phyloP scores from a whole-genome alignment of 37 sponge, comb jelly and placozoan genomes.

The Geodia barretti region DNA sequence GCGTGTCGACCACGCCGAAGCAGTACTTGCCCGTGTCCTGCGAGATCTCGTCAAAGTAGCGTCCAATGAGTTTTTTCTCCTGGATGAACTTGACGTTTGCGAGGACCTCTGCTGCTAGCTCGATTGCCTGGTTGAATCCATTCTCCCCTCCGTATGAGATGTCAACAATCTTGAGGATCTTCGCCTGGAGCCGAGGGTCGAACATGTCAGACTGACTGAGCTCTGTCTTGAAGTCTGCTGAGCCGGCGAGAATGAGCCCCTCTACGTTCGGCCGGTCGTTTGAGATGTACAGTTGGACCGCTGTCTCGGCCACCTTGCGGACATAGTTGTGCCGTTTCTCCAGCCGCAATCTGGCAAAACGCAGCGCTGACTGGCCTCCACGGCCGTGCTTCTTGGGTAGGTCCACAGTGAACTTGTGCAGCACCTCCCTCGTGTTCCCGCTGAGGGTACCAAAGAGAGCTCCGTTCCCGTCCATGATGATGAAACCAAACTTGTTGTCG shows the following conservation, averaged over 20 bases:
- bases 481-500: constrained; percentile 99
- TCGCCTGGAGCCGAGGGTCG: constrained; percentile 91
- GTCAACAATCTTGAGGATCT: constrained; percentile 93
- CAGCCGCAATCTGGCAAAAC: constrained; percentile 96
- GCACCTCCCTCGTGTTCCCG: constrained; percentile 96
- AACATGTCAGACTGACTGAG: constrained; percentile 98
- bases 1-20: constrained; percentile 94
- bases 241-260: constrained; percentile 96
- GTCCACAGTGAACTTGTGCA: constrained; percentile 99
- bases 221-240: constrained; percentile 99
- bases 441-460: constrained; percentile 96
- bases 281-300: constrained; percentile 88
- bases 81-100: constrained; percentile 99
- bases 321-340: constrained; percentile 99
- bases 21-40: constrained; percentile 98
- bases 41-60: constrained; percentile 99
- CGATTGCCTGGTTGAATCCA: constrained; percentile 99
- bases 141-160: constrained; percentile 99
- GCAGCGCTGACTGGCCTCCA: constrained; percentile 98
- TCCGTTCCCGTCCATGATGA: constrained; percentile 99
- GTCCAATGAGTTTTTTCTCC: constrained; percentile 97
- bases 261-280: constrained; percentile 93
- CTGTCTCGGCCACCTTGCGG: constrained; percentile 97
- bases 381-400: constrained; percentile 98
- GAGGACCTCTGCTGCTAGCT: constrained; percentile 91